A percentile compares a stretch with the other conserved stretches of the same genome.
Conservation (phyloP, 2,888 invertebrate species). For the Cerastis rubricosa region DNA sequence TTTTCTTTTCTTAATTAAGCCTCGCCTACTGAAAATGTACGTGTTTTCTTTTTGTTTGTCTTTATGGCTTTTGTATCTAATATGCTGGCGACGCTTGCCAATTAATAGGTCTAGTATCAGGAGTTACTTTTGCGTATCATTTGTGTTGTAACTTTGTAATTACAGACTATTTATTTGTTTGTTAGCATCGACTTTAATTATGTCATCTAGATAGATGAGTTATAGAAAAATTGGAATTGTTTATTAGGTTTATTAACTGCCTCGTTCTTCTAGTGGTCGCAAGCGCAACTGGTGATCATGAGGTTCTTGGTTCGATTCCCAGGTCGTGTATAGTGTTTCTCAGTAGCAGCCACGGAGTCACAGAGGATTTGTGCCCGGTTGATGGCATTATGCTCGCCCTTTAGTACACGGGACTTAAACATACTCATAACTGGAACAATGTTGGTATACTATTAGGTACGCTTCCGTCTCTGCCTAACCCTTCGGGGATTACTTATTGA, state of each 20-base stretch:
- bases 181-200: conserved; percentile 23
- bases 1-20: conserved; percentile 67
- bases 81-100: conserved; percentile 29
- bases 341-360: no score
- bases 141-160: conserved; percentile 1
- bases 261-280: no score
- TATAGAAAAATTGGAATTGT: conserved; percentile 7
- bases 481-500: not conserved
- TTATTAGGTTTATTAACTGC: not conserved
- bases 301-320: no score
- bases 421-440: no score
- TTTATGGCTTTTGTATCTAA: conserved; percentile 42
- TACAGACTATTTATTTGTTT: not conserved
- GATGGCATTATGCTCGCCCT: no score
- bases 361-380: no score
- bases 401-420: no score
- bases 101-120: conserved; percentile 40
- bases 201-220: conserved; percentile 38
- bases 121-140: conserved; percentile 28
- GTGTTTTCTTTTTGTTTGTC: conserved; percentile 43
- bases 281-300: no score
- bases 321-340: no score
- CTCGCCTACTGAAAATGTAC: conserved; percentile 55
- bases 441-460: no score
- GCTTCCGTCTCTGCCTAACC: no score